Percentiles rank a stretch among this genome's conserved stretches.
Conservation (phyloP, 2,113 vertebrate species). For the human region DNA sequence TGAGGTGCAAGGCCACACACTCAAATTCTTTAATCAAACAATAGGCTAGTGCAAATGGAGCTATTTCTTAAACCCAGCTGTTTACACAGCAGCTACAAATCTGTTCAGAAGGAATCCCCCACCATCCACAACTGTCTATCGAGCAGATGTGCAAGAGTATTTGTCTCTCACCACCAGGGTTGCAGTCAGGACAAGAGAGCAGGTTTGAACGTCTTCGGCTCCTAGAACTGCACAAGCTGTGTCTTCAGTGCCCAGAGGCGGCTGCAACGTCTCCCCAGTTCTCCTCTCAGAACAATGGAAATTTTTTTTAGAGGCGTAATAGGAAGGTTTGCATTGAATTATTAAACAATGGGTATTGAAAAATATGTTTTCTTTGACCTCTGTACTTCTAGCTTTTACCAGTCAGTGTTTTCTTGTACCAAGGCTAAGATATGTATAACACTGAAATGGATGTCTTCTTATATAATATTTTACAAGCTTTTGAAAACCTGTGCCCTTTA, state of each 20-base stretch:
- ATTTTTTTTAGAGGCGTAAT: conserved; percentile 21
- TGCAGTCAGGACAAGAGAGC: rapidly evolving
- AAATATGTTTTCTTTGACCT: conserved; percentile 11
- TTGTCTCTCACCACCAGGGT: background rate
- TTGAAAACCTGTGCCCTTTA: background rate
- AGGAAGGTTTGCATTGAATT: conserved; percentile 62
- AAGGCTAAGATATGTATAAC: background rate
- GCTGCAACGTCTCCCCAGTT: background rate
- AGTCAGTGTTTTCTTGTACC: background rate
- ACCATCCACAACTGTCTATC: background rate
- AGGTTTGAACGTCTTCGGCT: rapidly evolving
- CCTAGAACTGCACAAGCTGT: background rate
- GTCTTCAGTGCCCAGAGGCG: conserved; percentile 44
- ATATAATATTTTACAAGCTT: background rate
- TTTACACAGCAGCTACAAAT: conserved; percentile 27
- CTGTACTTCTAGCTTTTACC: background rate
- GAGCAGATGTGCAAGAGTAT: conserved; percentile 2
- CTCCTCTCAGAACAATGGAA: background rate
- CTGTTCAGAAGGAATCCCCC: background rate
- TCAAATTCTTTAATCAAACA: conserved; percentile 53
- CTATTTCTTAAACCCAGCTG: background rate
- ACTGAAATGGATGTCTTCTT: background rate
- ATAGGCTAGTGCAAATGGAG: conserved; percentile 8
- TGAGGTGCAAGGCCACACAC: background rate
- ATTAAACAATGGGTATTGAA: conserved; percentile 62